Conservation (phyloP, 1,140 invertebrate genomes). For the Aphaenogaster ashmeadi region DNA sequence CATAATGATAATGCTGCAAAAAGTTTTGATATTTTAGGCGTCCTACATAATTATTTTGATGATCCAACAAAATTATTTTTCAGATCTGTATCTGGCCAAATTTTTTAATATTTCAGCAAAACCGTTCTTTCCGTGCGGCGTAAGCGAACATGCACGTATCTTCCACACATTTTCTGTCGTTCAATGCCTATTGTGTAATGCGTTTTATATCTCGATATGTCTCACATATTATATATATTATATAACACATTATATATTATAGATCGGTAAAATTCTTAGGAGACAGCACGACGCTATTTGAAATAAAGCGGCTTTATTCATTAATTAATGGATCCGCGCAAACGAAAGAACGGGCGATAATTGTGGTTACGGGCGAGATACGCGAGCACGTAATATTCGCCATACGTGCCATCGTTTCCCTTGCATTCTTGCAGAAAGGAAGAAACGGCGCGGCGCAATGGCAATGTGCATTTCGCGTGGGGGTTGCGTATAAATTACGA, state of each 20-base stretch:
- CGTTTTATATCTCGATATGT: not conserved
- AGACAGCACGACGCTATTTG: not conserved
- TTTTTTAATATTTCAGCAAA: too few species aligned
- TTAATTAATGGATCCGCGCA: slow-evolving; percentile 39
- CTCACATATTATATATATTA: not conserved
- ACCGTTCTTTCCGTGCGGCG: too few species aligned
- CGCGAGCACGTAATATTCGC: slow-evolving; percentile 11
- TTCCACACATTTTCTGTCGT: not conserved
- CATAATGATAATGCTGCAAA: too few species aligned
- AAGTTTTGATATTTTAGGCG: too few species aligned
- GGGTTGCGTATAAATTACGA: slow-evolving; percentile 29
- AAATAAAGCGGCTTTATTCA: slow-evolving; percentile 21
- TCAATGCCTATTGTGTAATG: not conserved
- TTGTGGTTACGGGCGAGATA: slow-evolving; percentile 5
- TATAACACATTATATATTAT: not conserved
- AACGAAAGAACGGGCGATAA: slow-evolving; percentile 39
- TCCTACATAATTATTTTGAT: too few species aligned
- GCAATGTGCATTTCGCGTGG: slow-evolving; percentile 25
- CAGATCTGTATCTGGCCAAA: too few species aligned
- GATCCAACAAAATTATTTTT: too few species aligned
- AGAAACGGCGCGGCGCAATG: not conserved
- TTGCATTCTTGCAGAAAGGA: slow-evolving; percentile 1
- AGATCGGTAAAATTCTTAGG: slow-evolving; percentile 1
- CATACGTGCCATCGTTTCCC: slow-evolving; percentile 7
- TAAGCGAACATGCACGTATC: not conserved